Base-by-base conservation (phyloP, 1,140 invertebrate genomes). In the Sogatella furcifera region DNA sequence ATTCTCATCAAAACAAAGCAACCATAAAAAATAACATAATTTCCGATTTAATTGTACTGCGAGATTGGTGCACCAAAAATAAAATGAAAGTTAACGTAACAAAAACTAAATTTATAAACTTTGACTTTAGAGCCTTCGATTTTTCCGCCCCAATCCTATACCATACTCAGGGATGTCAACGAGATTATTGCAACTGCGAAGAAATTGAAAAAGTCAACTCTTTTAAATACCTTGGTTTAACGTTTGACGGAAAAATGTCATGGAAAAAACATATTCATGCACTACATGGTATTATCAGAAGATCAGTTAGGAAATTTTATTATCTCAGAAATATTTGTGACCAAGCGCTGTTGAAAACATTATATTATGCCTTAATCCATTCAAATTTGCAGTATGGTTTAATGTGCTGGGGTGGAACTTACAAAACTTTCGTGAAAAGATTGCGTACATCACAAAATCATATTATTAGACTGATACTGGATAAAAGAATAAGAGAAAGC, bases 101-200 rank as follows among this genome's bases (percentile, higher is more conserved):
- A 15, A 44, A 58, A 46, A 46, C 56, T 6, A 58, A 46, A 58
- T 58, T n/a, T n/a, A 46, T 46, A 38, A 44, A 58, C n/a, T 44
- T 44, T 46, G 34, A 41, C 13, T 56, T n/a, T 17, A 2, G 22
- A 6, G 22, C 31, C 42, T 41, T 57, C 6, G 34, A 34, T 24
- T 57, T 57, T 42, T 17, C 13, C 14, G 15, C 34, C 19, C n/a
- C 34, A 17, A n/a, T 57, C 5, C 19, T 57, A 15, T 57, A 38
- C 14, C 55, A 57, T 24, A 5, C 42, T 42, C 34, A 13, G 4
- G 24, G 14, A 5, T 57, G 55, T 41, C 4, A 11, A 13, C n/a
- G 17, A 5, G 42, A 5, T 9, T 3, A 17, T n/a, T 57, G 55
- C 42, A 42, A n/a, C 10, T 57, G 34, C 21, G 15, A 42, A 57